Evolutionary conservation across 2,888 invertebrate species (phyloP), one percentile per base, ranked within the genome.

Genomic region (Yponomeuta cagnagella): DNA sequence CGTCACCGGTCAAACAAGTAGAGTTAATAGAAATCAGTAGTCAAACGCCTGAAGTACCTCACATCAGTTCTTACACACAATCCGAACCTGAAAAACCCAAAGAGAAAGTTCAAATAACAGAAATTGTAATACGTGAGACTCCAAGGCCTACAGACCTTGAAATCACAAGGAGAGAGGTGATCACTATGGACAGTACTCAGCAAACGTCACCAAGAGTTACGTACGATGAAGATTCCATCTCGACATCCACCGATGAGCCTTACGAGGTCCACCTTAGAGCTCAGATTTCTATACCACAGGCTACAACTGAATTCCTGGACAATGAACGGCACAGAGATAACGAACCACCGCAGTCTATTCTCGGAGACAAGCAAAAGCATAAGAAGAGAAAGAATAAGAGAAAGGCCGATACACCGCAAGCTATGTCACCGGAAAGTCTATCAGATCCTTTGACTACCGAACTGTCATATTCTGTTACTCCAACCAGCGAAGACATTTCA

Each of bases 211-310:
- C 95, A 2, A 92, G 94, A 74, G 82, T 92, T 23, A 86, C 90
- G 10, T 85, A 88, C 58, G 93, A 94, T 70, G 92, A 91, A 74
- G 89, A 90, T 75, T 90, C 90, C 0, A 86, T 91, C 71, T 89
- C 92, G 4, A 91, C 91, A 71, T 93, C 93, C 1, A 90, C 90
- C 5, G 93, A 93, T 73, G 93, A 93, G 74, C 90, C 93, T 15
- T 94, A 93, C 75, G 94, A 94, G 88, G 90, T 94, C n/a, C 93
- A 94, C 74, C 88, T 94, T 48, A 85, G 93, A 76, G 93, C 94
- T 63, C 91, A 93, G 73, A 91, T 94, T 31, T 90, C 93, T 0
- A 92, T 95, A 72, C 93, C 93, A 64, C 86, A 89, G 80, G 79
- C 80, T 69, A 89, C 81, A 8, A 82, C 79, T 12, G 88, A 89